Percentiles rank a stretch among this genome's conserved stretches.
These are phyloP conservation scores for Aldabrachelys gigantea DNA, from an alignment of 2,113 vertebrate genomes.

Conservation along the genomic window DNA sequence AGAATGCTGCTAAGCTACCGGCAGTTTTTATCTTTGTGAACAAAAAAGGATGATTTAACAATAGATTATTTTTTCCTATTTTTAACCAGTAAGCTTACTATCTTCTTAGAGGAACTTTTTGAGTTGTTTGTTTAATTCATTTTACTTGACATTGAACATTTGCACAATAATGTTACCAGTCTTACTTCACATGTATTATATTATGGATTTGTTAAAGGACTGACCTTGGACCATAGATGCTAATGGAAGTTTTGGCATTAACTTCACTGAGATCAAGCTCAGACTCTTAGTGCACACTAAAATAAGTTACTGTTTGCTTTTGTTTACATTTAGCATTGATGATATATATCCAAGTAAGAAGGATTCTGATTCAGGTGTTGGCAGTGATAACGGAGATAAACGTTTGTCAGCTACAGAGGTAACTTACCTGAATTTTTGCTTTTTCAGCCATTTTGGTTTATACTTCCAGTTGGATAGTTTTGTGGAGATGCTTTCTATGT, in stretches of 20 bases:
- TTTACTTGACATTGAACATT: not conserved
- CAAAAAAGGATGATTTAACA: not conserved
- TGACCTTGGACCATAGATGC: not conserved
- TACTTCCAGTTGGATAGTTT: not conserved
- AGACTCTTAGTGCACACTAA: not conserved
- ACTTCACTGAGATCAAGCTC: not conserved
- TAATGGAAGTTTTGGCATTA: not conserved
- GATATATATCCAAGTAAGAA: conserved; percentile 90
- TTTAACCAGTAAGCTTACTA: not conserved
- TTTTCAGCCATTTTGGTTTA: not conserved
- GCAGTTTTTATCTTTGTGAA: not conserved
- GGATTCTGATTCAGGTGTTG: conserved; percentile 95
- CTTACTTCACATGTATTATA: not conserved
- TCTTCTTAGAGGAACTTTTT: not conserved
- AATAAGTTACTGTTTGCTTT: not conserved
- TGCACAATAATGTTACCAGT: not conserved
- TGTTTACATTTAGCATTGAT: conserved; percentile 79
- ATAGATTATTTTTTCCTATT: not conserved
- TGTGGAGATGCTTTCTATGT: not conserved
- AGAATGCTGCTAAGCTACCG: not conserved
- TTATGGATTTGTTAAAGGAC: not conserved
- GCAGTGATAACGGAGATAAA: conserved; percentile 96
- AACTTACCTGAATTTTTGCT: conserved; percentile 14
- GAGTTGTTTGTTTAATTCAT: not conserved
- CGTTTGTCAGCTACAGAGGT: conserved; percentile 95